Evolutionary conservation across 1,140 invertebrate species (phyloP), one percentile per base, ranked within the genome.

Genomic region (Babylonia areolata): DNA sequence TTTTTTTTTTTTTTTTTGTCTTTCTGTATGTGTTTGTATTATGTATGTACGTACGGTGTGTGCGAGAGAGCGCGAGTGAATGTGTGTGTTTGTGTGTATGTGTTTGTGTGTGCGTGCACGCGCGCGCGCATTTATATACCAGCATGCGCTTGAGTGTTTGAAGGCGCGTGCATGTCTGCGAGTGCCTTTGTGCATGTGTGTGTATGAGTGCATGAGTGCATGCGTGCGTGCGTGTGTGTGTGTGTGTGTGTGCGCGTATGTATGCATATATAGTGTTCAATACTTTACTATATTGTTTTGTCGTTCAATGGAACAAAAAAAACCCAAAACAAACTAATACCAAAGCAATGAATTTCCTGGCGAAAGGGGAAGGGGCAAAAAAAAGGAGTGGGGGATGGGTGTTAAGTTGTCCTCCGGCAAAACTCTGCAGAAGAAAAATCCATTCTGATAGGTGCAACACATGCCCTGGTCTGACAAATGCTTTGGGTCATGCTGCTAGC

Each of bases 161-260:
- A n/a, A n/a, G 23, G 69, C 28, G 69, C 42, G 77, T 46, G 77
- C n/a, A 9, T 79, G 77, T 79, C 37, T 79, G 77, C 42, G 40
- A 42, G 40, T 79, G 39, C 42, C 37, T 79, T 37, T 79, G 77
- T 79, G 77, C 42, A 20, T 79, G 39, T 42, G 77, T 79, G 39
- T 42, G 40, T 46, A 15, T 42, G 39, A 17, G 40, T 77, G 73
- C 37, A 33, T 77, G 73, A 35, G 73, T 77, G 73, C 37, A 33
- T 77, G 73, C 37, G 73, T 77, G 31, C 37, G 77, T 79, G 77
- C 42, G 40, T 79, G 77, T 79, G 77, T 79, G 39, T 79, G 77
- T 79, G 77, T 79, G 39, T 79, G 77, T 79, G 3, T 79, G 77
- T 79, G 39, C 42, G 39, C 3, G 28, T 46, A 39, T 23, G 39